phyloP scores from a whole-genome alignment of 2,113 vertebrate species.

The Crotalus helleri region DNA sequence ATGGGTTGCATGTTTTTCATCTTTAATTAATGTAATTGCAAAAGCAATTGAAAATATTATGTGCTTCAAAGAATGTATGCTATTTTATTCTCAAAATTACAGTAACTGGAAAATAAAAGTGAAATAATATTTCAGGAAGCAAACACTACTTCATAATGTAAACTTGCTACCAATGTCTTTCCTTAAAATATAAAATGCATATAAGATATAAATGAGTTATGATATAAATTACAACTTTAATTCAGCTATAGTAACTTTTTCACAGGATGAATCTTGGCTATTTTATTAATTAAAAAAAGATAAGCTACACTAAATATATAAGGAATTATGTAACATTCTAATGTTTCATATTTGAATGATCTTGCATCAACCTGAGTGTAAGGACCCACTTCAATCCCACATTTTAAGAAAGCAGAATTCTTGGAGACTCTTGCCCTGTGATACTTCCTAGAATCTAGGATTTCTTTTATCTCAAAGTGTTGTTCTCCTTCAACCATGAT shows the following conservation, averaged over 20 bases:
- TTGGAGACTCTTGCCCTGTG: no score
- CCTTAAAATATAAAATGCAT: not conserved
- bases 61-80: not conserved
- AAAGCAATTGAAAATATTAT: not conserved
- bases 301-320: not conserved
- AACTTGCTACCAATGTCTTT: not conserved
- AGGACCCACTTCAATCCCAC: no score
- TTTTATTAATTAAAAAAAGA: not conserved
- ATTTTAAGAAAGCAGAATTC: no score
- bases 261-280: not conserved
- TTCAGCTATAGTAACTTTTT: not conserved
- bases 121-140: not conserved
- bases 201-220: not conserved
- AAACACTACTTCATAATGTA: not conserved
- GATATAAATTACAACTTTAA: not conserved
- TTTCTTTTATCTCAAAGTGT: no score
- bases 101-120: not conserved
- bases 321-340: not conserved
- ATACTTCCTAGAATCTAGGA: no score
- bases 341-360: not conserved
- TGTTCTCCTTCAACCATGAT: no score
- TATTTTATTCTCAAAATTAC: not conserved
- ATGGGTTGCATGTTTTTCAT: no score
- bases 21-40: not conserved
- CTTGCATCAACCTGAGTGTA: no score